Evolutionary conservation across 2,797 vertebrate genomes (phyloP), one percentile per base, ranked within the genome.

Genomic region (Aeoliscus strigatus): DNA sequence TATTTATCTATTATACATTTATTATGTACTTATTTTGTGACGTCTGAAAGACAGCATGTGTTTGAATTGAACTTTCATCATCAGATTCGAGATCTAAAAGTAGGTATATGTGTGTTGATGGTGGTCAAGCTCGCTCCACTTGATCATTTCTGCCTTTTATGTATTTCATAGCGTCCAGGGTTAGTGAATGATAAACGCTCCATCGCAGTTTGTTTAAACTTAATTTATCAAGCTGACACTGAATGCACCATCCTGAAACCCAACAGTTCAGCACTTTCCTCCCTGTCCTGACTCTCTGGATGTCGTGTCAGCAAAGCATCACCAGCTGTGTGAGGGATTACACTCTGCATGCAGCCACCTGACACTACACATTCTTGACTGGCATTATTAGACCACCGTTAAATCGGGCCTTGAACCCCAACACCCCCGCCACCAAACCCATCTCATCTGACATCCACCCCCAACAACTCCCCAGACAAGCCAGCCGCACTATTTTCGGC

Each of bases 251-350:
- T 35, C 55, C 6, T 14, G 38, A n/a, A 30, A 51, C 4, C 11
- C 23, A 49, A 47, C 44, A 43, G 13, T 60, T 80, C 80, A 81
- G 78, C 78, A 71, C 57, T 79, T 70, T 75, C 45, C 56, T 46
- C 33, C 14, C n/a, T n/a, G 51, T 34, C 70, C 37, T 40, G 69
- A 67, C 66, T 67, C 51, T 48, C 63, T 58, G 51, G 41, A 53
- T 66, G 77, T 75, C 31, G 41, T 59, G 76, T 82, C 79, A 81
- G 78, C 79, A 77, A 52, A 74, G 52, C 46, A 27, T 51, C 14
- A 52, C 63, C 70, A 64, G 75, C 75, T 70, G 70, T 75, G 75
- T 79, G 71, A 73, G 75, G 54, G 73, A 72, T 77, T 68, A 68
- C 61, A 46, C 52, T 4, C 63, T 14, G 53, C 21, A 42, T 59